Percentiles rank a stretch among this genome's conserved stretches.
These are phyloP conservation scores for Lepas anatifera DNA, from an alignment of 2,888 invertebrate species.

Conservation along the genomic window DNA sequence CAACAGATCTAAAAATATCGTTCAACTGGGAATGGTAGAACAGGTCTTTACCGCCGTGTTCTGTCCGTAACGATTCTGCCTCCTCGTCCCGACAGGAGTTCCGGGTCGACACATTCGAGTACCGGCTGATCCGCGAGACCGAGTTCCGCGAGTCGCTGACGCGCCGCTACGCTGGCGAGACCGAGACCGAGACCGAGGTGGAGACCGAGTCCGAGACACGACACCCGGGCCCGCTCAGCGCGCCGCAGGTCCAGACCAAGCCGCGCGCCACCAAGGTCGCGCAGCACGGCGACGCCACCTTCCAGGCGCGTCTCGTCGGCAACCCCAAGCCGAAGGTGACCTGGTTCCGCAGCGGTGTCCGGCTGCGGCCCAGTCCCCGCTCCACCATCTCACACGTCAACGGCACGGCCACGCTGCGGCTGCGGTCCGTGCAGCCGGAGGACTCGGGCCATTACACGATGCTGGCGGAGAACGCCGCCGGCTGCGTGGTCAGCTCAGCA, in stretches of 20 bases:
- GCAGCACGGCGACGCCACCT: constrained; percentile 88
- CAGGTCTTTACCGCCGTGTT: too few relatives aligned
- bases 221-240: constrained; percentile 29
- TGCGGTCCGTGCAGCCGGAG: constrained; percentile 65
- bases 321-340: constrained; percentile 47
- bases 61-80: too few relatives aligned
- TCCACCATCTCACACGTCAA: constrained; percentile 65
- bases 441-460: constrained; percentile 91
- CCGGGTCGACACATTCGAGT: constrained; percentile 85
- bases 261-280: constrained; percentile 83
- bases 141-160: constrained; percentile 81
- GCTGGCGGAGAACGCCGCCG: constrained; percentile 82
- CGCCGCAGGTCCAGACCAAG: constrained; percentile 79
- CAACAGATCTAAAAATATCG: too few relatives aligned
- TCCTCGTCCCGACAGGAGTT: constrained; percentile 37
- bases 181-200: constrained; percentile 53
- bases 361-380: constrained; percentile 58
- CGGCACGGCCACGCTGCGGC: constrained; percentile 72
- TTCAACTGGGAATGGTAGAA: too few relatives aligned
- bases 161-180: constrained; percentile 60
- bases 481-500: constrained; percentile 79
- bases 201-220: constrained; percentile 35
- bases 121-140: constrained; percentile 77
- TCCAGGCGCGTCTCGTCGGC: constrained; percentile 35
- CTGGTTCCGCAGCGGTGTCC: constrained; percentile 94